Evolutionary conservation across 1,140 invertebrate species (phyloP), one percentile per base, ranked within the genome.

Genomic region (Conus betulinus): DNA sequence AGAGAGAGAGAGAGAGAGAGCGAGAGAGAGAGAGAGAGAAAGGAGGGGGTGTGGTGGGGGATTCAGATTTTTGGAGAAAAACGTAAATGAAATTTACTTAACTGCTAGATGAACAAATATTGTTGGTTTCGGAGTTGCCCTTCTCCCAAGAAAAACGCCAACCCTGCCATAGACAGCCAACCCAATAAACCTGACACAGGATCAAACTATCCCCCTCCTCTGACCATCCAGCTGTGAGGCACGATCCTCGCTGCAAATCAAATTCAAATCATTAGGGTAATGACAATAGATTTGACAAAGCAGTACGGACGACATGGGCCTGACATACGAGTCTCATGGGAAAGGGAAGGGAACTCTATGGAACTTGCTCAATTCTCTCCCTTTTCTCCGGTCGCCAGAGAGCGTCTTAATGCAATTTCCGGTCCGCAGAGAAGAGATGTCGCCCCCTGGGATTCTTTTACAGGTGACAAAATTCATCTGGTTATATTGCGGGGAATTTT

Each of bases 191-290:
- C 15, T 11, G 84, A 63, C 23, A 27, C 20, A 0, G 23, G 84
- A 85, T 85, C 84, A 63, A 85, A 85, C 67, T 71, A 85, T 85
- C 39, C 57, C 39, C 39, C 23, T 57, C 25, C n/a, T 53, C 84
- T 71, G 84, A 39, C 84, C 51, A 51, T n/a, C 84, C 60, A 17
- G 25, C 60, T 85, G 67, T 60, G 51, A 85, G 63, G n/a, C 27
- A 13, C 27, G 5, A 71, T 71, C 57, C 84, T 67, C 57, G 39
- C 39, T 71, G 57, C 60, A 85, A 85, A 85, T 85, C 84, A 85
- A 85, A 85, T 85, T 85, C 60, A 25, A 71, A 85, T 85, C 84
- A 85, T 85, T 85, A 85, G 84, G 84, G 84, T 85, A 85, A 85
- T 85, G 84, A 85, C 67, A 85, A 71, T 85, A 63, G 71, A 57